Conservation (phyloP, 2,888 invertebrate species). For the Drosophila atripex region DNA sequence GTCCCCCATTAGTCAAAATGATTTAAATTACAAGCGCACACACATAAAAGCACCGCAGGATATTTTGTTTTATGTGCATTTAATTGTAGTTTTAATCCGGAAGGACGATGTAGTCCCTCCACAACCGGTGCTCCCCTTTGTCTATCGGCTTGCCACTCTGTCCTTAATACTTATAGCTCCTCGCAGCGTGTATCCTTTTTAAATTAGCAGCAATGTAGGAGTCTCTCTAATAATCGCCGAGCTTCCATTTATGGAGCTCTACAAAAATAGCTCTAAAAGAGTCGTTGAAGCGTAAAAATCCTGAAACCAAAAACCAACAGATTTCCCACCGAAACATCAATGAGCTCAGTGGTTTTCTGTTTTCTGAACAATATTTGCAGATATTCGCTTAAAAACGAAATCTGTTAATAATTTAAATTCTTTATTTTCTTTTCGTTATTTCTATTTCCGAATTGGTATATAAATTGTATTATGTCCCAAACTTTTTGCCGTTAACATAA, state of each 20-base stretch:
- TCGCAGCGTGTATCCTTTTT: constrained; percentile 38
- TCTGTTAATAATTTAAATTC: constrained; percentile 31
- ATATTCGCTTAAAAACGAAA: constrained; percentile 22
- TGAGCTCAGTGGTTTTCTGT: constrained; percentile 8
- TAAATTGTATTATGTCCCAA: not conserved
- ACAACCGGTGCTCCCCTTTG: constrained; percentile 1
- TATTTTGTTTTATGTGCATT: constrained; percentile 80
- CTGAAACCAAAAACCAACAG: constrained; percentile 8
- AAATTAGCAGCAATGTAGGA: constrained; percentile 52
- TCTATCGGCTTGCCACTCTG: constrained; percentile 1
- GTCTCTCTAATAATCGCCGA: constrained; percentile 50
- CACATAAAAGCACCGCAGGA: constrained; percentile 75
- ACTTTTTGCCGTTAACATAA: constrained; percentile 1
- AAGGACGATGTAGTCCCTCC: constrained; percentile 24
- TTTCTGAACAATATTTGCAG: constrained; percentile 34
- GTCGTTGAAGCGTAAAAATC: constrained; percentile 46
- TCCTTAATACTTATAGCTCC: constrained; percentile 1
- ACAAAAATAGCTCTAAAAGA: constrained; percentile 27
- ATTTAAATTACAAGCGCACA: constrained; percentile 73
- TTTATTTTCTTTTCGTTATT: not conserved
- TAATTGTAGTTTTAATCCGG: constrained; percentile 79
- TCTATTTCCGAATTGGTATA: not conserved
- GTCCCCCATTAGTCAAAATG: constrained; percentile 73
- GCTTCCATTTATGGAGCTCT: constrained; percentile 17
- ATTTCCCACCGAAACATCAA: constrained; percentile 19